Evolutionary conservation across 1,140 invertebrate genomes (phyloP).

Genomic region (Tenebrio molitor): DNA sequence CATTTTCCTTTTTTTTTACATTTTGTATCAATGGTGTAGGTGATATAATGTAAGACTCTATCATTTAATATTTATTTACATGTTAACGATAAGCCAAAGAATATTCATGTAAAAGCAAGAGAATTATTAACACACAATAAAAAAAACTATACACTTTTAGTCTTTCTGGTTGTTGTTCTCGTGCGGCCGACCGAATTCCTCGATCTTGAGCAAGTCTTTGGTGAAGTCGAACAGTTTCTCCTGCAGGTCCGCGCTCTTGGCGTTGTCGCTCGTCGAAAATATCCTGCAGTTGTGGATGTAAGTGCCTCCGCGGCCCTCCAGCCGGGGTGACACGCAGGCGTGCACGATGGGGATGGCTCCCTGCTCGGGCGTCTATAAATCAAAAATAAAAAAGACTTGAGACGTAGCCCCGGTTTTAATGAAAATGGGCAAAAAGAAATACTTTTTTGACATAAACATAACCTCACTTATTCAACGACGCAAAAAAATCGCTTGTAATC

Average conservation of each 20-base stretch:
- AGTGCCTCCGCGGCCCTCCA: conserved; percentile 79
- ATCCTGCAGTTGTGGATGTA: conserved; percentile 81
- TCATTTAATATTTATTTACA: conserved; percentile 33
- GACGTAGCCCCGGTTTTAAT: no score
- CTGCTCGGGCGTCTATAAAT: conserved; percentile 76
- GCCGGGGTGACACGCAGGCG: conserved; percentile 78
- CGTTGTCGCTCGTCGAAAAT: conserved; percentile 61
- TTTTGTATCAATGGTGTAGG: conserved; percentile 46
- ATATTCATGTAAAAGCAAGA: conserved; percentile 43
- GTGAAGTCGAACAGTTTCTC: conserved; percentile 68
- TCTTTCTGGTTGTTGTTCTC: not conserved
- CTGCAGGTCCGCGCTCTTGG: conserved; percentile 60
- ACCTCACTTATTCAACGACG: no score
- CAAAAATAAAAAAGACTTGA: conserved; percentile 64
- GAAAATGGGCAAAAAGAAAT: no score
- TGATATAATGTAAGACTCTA: conserved; percentile 32
- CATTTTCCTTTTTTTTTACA: conserved; percentile 10
- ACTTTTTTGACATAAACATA: no score
- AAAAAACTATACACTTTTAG: conserved; percentile 36
- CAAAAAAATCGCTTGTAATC: no score
- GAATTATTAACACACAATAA: conserved; percentile 33
- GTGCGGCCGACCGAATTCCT: conserved; percentile 63
- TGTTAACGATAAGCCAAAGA: conserved; percentile 48
- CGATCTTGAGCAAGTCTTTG: conserved; percentile 67
- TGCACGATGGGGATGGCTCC: conserved; percentile 82